These are phyloP conservation scores for Sitophilus oryzae DNA, from an alignment of 1,140 invertebrate species.

Conservation along the genomic window DNA sequence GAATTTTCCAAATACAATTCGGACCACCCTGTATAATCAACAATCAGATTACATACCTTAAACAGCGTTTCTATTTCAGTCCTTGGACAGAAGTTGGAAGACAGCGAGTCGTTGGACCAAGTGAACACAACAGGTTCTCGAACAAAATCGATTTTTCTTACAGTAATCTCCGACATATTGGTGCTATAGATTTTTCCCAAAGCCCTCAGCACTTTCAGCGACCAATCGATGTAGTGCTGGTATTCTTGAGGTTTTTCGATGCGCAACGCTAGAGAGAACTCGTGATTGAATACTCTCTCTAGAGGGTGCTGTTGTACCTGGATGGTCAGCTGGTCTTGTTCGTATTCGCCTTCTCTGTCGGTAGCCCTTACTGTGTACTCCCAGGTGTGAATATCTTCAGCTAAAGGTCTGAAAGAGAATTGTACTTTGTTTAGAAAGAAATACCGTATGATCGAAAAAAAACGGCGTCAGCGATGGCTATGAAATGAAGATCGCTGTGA, in stretches of 20 bases:
- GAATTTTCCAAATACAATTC: too few relatives aligned
- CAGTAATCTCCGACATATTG: conserved; percentile 63
- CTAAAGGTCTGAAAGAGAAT: conserved; percentile 61
- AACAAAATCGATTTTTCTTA: conserved; percentile 55
- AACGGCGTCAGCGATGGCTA: too few relatives aligned
- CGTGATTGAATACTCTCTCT: conserved; percentile 71
- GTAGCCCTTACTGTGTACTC: conserved; percentile 69
- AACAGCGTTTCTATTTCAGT: conserved; percentile 63
- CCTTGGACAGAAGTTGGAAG: conserved; percentile 67
- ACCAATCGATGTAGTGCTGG: conserved; percentile 62
- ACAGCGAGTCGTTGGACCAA: conserved; percentile 85
- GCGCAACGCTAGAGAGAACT: conserved; percentile 65
- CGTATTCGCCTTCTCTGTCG: conserved; percentile 66
- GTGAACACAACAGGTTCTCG: conserved; percentile 59
- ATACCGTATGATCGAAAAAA: too few relatives aligned
- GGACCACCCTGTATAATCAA: too few relatives aligned
- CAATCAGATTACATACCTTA: conserved; percentile 49
- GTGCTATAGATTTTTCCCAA: conserved; percentile 64
- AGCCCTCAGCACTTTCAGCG: conserved; percentile 61
- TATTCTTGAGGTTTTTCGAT: conserved; percentile 57
- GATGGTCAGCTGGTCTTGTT: conserved; percentile 57
- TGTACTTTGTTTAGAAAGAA: too few relatives aligned
- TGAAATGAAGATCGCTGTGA: too few relatives aligned
- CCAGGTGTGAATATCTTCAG: conserved; percentile 79
- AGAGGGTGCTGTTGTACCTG: conserved; percentile 76